phyloP scores from a whole-genome alignment of 2,888 invertebrate species.

The Tetropium fuscum region DNA sequence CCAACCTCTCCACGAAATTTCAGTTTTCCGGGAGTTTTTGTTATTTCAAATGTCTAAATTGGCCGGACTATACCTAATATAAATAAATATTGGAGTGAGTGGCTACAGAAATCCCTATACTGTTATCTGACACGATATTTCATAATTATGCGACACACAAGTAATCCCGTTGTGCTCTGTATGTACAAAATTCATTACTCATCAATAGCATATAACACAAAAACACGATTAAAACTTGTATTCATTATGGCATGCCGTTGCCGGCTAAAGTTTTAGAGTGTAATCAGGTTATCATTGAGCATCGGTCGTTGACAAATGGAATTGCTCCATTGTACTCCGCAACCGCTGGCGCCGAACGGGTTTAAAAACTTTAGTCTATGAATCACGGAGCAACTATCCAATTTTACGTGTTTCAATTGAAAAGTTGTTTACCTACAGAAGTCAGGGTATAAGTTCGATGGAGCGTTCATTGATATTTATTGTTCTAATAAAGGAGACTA shows the following conservation, averaged over 20 bases:
- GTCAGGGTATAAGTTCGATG: not conserved
- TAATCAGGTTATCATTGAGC: constrained; percentile 19
- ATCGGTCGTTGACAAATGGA: constrained; percentile 22
- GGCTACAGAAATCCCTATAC: too few species aligned
- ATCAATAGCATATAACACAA: constrained; percentile 2
- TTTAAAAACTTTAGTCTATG: constrained; percentile 14
- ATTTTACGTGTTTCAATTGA: constrained; percentile 11
- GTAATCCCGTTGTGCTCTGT: too few species aligned
- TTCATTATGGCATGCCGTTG: constrained; percentile 4
- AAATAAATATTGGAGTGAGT: too few species aligned
- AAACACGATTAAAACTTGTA: constrained; percentile 12
- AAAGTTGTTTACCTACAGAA: constrained; percentile 24
- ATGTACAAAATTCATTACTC: constrained; percentile 7
- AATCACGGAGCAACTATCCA: constrained; percentile 5
- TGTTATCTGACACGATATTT: too few species aligned
- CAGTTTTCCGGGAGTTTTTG: too few species aligned
- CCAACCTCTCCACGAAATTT: too few species aligned
- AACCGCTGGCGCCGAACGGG: not conserved
- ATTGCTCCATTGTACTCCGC: constrained; percentile 16
- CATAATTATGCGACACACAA: too few species aligned
- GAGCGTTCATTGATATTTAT: constrained; percentile 5
- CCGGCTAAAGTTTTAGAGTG: constrained; percentile 9
- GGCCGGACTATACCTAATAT: too few species aligned
- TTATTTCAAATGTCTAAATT: too few species aligned
- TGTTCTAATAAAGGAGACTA: constrained; percentile 5